Base-by-base conservation (phyloP, 2,888 invertebrate species). In the Dasypolia templi region DNA sequence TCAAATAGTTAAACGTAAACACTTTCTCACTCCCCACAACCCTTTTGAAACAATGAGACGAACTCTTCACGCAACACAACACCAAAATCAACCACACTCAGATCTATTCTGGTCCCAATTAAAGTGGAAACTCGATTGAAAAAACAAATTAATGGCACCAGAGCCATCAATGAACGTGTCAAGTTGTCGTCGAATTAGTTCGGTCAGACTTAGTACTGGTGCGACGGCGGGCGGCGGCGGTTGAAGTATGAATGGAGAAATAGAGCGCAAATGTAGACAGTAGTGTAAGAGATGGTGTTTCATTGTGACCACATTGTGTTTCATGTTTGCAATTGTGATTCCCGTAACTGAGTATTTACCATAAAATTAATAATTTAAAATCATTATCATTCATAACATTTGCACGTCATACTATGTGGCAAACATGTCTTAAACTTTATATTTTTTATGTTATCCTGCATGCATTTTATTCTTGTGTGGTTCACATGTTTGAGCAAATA, bases 141-240 rank as follows among this genome's bases (percentile, higher is more conserved):
- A 80, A 79, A 79, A 84, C 81, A 67, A 83, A 80, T 76, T 53
- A 80, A 76, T 56, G 75, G 49, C 69, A 72, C 72, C 72, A 42
- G 80, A 58, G 53, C 49, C 65, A 46, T 81, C 83, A 83, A 74
- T 80, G 72, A 64, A 84, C 55, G 68, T 62, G 84, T 80, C 81
- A 72, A 82, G 76, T 84, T 80, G 82, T 80, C 69, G 59, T 19
- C 65, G 76, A 42, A 80, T 82, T 84, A 72, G 65, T 80, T 76
- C 51, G 29, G 49, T 35, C 46, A 19, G 75, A 72, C 68, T 79
- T 59, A 56, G 55, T 69, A 35, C 51, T 63, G 62, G 9, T n/a
- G 19, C n/a, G n/a, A 42, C 42, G 4, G 29, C n/a, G 39, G 35
- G 5, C 35, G 46, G n/a, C n/a, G n/a, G n/a, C n/a, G 22, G n/a